A percentile compares a stretch with the other conserved stretches of the same genome.
Evolutionary conservation across 1,140 invertebrate species (phyloP).

Genomic region (Ladona fulva): DNA sequence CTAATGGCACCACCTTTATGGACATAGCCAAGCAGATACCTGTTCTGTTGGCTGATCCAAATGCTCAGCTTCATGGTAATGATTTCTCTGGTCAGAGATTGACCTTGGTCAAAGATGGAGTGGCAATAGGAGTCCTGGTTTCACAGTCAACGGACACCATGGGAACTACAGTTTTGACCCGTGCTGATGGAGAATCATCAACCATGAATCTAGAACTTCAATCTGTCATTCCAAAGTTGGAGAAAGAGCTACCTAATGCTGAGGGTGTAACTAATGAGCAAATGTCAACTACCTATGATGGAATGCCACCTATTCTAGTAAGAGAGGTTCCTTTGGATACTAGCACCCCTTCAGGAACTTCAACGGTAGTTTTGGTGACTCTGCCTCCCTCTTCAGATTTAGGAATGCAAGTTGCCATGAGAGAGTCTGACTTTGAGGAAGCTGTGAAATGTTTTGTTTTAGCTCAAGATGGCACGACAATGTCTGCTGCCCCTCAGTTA

Average conservation of each 20-base stretch:
- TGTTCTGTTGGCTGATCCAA: not conserved
- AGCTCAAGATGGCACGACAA: not conserved
- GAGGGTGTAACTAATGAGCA: not conserved
- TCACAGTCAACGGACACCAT: not conserved
- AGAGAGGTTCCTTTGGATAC: not conserved
- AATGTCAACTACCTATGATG: not conserved
- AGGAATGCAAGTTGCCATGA: not conserved
- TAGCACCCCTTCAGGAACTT: not conserved
- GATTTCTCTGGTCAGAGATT: not conserved
- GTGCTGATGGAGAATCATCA: not conserved
- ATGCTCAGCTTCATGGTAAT: not conserved
- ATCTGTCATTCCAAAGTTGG: not conserved
- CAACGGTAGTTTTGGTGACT: not conserved
- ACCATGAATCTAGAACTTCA: not conserved
- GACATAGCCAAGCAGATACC: not conserved
- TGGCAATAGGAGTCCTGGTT: not conserved
- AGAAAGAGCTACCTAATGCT: not conserved
- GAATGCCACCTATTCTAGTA: not conserved
- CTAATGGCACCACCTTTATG: not conserved
- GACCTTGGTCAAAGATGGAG: not conserved
- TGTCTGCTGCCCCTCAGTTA: not conserved
- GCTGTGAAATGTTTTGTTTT: not conserved
- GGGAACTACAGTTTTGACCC: not conserved
- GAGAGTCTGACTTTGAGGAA: not conserved
- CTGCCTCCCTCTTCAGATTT: not conserved